Evolutionary conservation across 2,888 invertebrate genomes (phyloP).

Genomic region (Steromphala cineraria): DNA sequence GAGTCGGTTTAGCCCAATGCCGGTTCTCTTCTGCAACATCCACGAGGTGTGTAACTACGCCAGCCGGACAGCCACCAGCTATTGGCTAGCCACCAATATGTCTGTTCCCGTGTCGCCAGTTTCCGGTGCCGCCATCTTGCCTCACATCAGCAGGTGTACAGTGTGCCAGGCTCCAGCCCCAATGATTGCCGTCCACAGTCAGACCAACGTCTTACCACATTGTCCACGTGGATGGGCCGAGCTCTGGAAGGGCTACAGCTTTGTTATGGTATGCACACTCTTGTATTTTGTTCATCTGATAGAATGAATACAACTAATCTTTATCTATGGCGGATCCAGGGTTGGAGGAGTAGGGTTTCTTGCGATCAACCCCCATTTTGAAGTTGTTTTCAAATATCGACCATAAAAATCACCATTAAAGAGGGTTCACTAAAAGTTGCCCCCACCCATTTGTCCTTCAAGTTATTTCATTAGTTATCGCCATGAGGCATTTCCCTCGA

Average conservation of each 20-base stretch:
- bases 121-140: constrained; percentile 72
- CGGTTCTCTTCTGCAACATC: constrained; percentile 95
- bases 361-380: too few species aligned
- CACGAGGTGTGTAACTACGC: constrained; percentile 97
- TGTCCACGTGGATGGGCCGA: constrained; percentile 93
- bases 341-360: too few species aligned
- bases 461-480: too few species aligned
- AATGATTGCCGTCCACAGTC: constrained; percentile 96
- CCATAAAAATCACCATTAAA: too few species aligned
- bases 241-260: constrained; percentile 98
- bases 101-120: constrained; percentile 97
- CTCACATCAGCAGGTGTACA: constrained; percentile 91
- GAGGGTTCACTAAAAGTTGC: too few species aligned
- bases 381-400: too few species aligned
- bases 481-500: too few species aligned
- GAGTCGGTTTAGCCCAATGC: constrained; percentile 95
- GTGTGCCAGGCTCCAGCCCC: constrained; percentile 98
- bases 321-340: not conserved
- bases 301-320: too few species aligned
- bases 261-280: constrained; percentile 86
- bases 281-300: too few species aligned
- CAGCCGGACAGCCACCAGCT: constrained; percentile 94
- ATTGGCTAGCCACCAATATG: constrained; percentile 94
- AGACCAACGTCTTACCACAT: constrained; percentile 87
- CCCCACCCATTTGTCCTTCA: too few species aligned